Evolutionary conservation across 2,888 invertebrate genomes (phyloP), one percentile per base, ranked within the genome.

Genomic region (Habroteleia sp.): DNA sequence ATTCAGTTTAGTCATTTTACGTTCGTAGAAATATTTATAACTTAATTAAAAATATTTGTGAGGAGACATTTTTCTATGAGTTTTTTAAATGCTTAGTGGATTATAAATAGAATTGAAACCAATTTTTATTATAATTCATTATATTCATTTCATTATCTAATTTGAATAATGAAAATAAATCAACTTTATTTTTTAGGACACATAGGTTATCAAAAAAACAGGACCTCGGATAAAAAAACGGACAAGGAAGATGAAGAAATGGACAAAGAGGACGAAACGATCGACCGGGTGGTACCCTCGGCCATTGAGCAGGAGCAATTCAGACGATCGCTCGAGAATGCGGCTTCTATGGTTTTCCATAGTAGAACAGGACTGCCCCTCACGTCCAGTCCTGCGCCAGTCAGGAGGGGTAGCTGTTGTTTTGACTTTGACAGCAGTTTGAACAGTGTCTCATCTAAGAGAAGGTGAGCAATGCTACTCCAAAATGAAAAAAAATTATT

Each of bases 381-480:
- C 37, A 95, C 95, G 0, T 96, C 96, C 27, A 96, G 95, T 86
- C 96, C 96, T 0, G 96, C 96, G 0, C 96, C 96, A 0, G 89
- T 95, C 73, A 89, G 95, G 37, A 91, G 94, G 48, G 94, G 95
- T 1, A 93, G 93, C 77, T 92, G 93, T 56, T 92, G 94, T 83
- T 96, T 96, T 87, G 95, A 95, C 85, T 96, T 94, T 83, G 96
- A 96, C 89, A 94, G 94, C 82, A 92, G 93, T 29, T 92, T 96
- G 76, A 93, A 93, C 80, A 93, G 93, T 3, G 93, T 94, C 17
- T 93, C 94, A 58, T 94, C 95, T 31, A 95, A 95, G 79, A 93
- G 95, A 89, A 95, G 94, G 95, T 95, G 84, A 81, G n/a, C n/a
- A n/a, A n/a, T n/a, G n/a, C n/a, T n/a, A n/a, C n/a, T n/a, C n/a